phyloP scores from a whole-genome alignment of 2,113 vertebrate species.

The Nematolebias whitei region DNA sequence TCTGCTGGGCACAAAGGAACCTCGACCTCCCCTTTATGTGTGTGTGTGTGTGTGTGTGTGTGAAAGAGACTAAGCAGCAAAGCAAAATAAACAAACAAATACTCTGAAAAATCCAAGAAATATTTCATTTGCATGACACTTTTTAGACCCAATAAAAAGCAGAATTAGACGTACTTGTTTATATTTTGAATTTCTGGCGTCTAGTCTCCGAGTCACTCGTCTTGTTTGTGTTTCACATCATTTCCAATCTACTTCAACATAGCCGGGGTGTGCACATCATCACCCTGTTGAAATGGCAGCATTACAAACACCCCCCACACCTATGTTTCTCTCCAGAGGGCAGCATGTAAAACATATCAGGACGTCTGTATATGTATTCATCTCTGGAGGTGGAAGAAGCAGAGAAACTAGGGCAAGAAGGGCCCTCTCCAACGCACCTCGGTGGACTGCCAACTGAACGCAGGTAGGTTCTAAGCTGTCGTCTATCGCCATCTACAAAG shows the following conservation, averaged over 20 bases:
- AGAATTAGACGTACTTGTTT: constrained; percentile 12
- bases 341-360: constrained; percentile 75
- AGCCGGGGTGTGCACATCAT: constrained; percentile 67
- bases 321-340: constrained; percentile 40
- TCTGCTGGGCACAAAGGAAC: constrained; percentile 71
- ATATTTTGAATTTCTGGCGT: constrained; percentile 23
- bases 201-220: constrained; percentile 18
- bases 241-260: constrained; percentile 73
- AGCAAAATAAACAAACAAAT: not conserved
- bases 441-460: constrained; percentile 21
- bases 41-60: constrained; percentile 7
- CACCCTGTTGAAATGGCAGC: constrained; percentile 57
- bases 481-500: constrained; percentile 49
- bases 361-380: constrained; percentile 71
- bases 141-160: constrained; percentile 10
- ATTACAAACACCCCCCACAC: constrained; percentile 50
- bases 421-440: constrained; percentile 37
- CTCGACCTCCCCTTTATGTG: constrained; percentile 36
- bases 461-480: constrained; percentile 65
- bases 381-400: constrained; percentile 60
- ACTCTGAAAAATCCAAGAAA: constrained; percentile 1
- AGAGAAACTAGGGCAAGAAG: constrained; percentile 49
- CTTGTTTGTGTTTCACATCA: constrained; percentile 71
- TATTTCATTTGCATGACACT: constrained; percentile 20
- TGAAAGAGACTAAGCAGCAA: not conserved